Percentiles rank a stretch among this genome's conserved stretches.
phyloP scores from a whole-genome alignment of 2,113 vertebrate genomes.

The Cavia aperea region DNA sequence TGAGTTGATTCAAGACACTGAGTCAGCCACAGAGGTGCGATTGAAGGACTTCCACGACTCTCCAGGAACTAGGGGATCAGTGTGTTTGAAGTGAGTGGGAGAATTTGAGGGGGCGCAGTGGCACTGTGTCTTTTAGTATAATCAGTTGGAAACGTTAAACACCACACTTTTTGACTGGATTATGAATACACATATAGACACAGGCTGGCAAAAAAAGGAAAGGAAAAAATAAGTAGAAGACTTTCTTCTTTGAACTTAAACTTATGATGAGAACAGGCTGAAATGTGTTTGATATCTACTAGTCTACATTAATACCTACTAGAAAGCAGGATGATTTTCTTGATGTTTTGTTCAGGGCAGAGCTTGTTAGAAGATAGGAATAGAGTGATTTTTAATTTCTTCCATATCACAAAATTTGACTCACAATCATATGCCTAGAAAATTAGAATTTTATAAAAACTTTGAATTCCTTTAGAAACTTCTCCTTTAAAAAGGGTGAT shows the following conservation, averaged over 20 bases:
- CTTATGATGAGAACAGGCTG: not conserved
- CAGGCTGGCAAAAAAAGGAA: not conserved
- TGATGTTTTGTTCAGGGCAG: not conserved
- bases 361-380: not conserved
- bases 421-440: not conserved
- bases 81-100: not conserved
- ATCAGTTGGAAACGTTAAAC: not conserved
- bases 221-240: not conserved
- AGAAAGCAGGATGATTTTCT: not conserved
- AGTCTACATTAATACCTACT: not conserved
- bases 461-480: conserved; percentile 10
- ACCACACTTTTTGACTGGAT: not conserved
- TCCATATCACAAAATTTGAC: not conserved
- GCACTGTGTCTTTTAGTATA: not conserved
- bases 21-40: not conserved
- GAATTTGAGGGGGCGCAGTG: not conserved
- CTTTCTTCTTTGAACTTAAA: conserved; percentile 19
- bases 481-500: not conserved
- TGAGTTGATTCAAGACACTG: not conserved
- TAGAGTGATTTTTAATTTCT: not conserved
- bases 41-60: not conserved
- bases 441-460: not conserved
- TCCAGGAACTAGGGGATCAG: not conserved
- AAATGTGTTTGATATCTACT: not conserved
- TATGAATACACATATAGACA: not conserved